Conservation (phyloP, 2,113 vertebrate species). For the Pelecanoides urinatrix region DNA sequence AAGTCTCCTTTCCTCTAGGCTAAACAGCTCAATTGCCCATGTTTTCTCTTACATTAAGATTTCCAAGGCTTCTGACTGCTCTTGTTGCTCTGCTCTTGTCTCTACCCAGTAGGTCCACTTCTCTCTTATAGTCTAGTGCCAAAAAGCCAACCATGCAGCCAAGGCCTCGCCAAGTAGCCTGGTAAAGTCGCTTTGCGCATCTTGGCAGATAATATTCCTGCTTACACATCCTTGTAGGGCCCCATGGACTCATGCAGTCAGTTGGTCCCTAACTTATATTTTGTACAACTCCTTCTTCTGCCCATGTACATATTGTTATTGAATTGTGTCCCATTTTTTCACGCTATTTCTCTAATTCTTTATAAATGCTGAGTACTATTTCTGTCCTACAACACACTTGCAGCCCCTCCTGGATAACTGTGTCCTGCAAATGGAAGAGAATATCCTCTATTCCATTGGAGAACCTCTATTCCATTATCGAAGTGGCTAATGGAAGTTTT, state of each 20-base stretch:
- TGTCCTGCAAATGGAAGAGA: background rate
- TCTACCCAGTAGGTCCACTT: background rate
- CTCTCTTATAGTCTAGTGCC: background rate
- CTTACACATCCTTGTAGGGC: background rate
- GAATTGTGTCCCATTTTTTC: background rate
- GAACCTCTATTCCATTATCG: background rate
- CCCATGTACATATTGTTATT: background rate
- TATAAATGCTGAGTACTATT: background rate
- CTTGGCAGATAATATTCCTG: background rate
- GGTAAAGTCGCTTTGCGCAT: background rate
- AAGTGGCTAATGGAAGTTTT: background rate
- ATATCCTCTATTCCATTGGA: background rate
- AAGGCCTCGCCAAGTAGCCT: background rate
- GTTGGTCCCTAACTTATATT: background rate
- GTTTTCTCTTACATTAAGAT: background rate
- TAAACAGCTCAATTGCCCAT: background rate
- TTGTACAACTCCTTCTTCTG: background rate
- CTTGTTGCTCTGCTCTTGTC: background rate
- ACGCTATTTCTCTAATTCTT: background rate
- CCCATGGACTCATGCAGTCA: background rate
- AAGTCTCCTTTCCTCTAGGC: background rate
- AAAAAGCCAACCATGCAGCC: background rate
- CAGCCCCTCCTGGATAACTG: background rate
- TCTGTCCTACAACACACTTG: background rate
- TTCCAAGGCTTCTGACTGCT: background rate